Evolutionary conservation across 2,113 vertebrate genomes (phyloP).

Genomic region (Struthio camelus): DNA sequence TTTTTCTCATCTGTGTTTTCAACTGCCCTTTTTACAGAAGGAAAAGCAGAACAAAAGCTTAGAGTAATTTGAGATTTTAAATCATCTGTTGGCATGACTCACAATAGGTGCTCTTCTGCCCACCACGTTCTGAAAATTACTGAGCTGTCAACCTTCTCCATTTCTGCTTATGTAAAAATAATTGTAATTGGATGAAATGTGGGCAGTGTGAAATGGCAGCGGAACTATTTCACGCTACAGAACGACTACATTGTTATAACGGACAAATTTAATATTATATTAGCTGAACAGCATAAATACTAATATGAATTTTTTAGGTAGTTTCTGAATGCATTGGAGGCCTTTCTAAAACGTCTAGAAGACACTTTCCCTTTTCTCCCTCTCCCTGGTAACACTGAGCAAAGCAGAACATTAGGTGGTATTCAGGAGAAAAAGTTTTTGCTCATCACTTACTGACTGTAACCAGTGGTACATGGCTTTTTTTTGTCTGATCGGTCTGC

Average conservation of each 20-base stretch:
- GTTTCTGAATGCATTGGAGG: neutral
- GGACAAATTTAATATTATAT: neutral
- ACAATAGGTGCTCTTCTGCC: neutral
- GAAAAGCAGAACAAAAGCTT: neutral
- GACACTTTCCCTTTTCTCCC: neutral
- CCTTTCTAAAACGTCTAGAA: neutral
- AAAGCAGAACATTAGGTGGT: neutral
- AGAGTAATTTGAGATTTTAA: neutral
- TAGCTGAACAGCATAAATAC: neutral
- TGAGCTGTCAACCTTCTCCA: neutral
- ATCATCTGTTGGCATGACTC: neutral
- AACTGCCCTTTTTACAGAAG: neutral
- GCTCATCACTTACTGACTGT: neutral
- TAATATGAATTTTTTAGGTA: neutral
- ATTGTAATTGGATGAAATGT: neutral
- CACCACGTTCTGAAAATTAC: neutral
- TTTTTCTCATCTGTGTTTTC: neutral
- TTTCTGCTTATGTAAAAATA: neutral
- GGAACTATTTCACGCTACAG: neutral
- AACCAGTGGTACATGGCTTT: too few relatives aligned
- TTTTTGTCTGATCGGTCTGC: neutral
- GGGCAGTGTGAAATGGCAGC: neutral
- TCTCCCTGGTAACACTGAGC: neutral
- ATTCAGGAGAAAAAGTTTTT: neutral
- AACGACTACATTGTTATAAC: neutral